Percentiles rank a stretch among this genome's conserved stretches.
Evolutionary conservation across 2,888 invertebrate genomes (phyloP).

Genomic region (Hylaea fasciaria): DNA sequence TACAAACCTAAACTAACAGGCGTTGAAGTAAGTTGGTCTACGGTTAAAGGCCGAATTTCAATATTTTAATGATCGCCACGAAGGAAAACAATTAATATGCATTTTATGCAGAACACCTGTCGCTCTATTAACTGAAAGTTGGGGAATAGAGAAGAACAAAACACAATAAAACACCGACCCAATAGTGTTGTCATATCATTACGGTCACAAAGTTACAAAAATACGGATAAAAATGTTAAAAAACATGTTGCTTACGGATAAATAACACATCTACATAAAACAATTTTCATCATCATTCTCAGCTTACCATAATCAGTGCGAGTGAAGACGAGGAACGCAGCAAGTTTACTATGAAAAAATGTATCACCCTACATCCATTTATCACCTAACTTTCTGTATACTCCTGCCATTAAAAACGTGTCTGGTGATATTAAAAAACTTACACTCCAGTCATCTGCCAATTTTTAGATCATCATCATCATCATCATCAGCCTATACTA

Average conservation of each 20-base stretch:
- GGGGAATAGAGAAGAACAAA: neutral
- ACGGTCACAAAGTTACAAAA: too few relatives aligned
- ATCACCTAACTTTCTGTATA: neutral
- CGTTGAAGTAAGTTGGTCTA: too few relatives aligned
- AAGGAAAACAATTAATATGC: conserved; percentile 1
- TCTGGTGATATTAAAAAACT: neutral
- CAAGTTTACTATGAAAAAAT: too few relatives aligned
- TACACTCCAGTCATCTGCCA: neutral
- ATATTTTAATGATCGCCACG: conserved; percentile 7
- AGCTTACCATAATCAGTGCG: too few relatives aligned
- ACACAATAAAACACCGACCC: neutral
- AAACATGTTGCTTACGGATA: too few relatives aligned
- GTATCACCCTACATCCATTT: neutral
- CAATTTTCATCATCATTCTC: too few relatives aligned
- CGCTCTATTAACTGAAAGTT: neutral
- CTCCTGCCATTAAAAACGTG: neutral
- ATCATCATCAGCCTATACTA: too few relatives aligned
- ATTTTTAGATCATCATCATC: neutral
- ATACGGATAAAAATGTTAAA: too few relatives aligned
- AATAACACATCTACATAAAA: too few relatives aligned
- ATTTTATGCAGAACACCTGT: neutral
- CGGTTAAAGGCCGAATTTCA: conserved; percentile 1
- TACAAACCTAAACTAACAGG: too few relatives aligned
- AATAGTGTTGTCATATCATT: too few relatives aligned
- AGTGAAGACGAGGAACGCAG: too few relatives aligned